A percentile compares a stretch with the other conserved stretches of the same genome.
Evolutionary conservation across 2,797 vertebrate species (phyloP).

Genomic region (Hephaestus fuliginosus): DNA sequence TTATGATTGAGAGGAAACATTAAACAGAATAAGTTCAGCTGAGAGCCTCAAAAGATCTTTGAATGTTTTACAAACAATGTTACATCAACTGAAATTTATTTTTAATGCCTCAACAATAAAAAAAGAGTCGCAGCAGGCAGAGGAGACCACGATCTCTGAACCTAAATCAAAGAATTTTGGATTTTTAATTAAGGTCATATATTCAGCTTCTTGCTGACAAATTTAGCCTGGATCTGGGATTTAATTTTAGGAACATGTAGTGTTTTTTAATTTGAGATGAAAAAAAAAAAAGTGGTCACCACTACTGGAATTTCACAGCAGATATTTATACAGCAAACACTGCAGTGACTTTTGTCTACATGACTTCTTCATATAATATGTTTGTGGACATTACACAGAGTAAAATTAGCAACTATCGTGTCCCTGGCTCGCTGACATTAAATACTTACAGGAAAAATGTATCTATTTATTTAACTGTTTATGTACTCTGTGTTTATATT

Average conservation of each 20-base stretch:
- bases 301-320: background rate
- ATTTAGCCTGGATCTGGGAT: background rate
- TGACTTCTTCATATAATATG: background rate
- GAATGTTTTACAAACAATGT: conserved; percentile 40
- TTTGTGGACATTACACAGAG: background rate
- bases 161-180: conserved; percentile 14
- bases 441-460: background rate
- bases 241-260: background rate
- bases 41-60: conserved; percentile 39
- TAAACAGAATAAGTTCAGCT: conserved; percentile 60
- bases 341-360: background rate
- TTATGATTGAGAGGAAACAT: conserved; percentile 54
- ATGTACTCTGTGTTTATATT: background rate
- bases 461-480: background rate
- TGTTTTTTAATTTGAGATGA: conserved; percentile 2
- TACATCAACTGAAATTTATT: conserved; percentile 27
- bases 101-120: conserved; percentile 15
- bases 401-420: background rate
- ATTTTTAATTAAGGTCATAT: conserved; percentile 2
- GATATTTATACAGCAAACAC: background rate
- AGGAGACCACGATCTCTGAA: background rate
- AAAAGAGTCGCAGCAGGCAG: background rate
- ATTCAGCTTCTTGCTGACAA: background rate
- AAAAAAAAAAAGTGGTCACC: background rate
- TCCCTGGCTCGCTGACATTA: background rate